phyloP scores from a whole-genome alignment of 2,888 invertebrate genomes.

The Acrobasis suavella region DNA sequence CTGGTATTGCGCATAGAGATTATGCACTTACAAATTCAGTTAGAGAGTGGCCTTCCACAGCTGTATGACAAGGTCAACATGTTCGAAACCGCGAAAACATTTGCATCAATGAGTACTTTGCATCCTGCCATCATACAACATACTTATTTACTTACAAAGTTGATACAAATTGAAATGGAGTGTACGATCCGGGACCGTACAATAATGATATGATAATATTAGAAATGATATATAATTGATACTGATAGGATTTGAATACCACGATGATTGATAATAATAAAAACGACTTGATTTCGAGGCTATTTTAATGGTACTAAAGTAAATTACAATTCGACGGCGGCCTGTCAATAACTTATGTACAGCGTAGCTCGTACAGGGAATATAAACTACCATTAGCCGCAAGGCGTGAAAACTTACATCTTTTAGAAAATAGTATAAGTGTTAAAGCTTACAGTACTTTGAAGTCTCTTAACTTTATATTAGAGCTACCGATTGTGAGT shows the following conservation, averaged over 20 bases:
- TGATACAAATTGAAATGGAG: not conserved
- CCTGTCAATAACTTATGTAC: no score
- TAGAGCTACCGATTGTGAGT: slow-evolving; percentile 1
- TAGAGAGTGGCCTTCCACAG: not conserved
- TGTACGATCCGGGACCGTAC: no score
- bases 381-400: not conserved
- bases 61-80: not conserved
- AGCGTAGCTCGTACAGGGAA: no score
- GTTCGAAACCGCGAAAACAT: not conserved
- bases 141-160: not conserved
- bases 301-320: no score
- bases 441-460: slow-evolving; percentile 24
- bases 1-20: not conserved
- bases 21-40: not conserved
- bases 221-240: no score
- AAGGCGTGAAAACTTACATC: slow-evolving; percentile 3
- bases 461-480: slow-evolving; percentile 11
- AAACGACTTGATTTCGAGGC: no score
- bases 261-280: no score
- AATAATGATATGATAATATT: no score
- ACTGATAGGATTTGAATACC: no score
- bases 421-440: slow-evolving; percentile 19
- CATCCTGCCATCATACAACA: not conserved
- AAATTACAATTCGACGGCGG: no score
- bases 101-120: not conserved